These are phyloP conservation scores for Tinea semifulvella DNA, from an alignment of 2,888 invertebrate genomes.

Conservation along the genomic window DNA sequence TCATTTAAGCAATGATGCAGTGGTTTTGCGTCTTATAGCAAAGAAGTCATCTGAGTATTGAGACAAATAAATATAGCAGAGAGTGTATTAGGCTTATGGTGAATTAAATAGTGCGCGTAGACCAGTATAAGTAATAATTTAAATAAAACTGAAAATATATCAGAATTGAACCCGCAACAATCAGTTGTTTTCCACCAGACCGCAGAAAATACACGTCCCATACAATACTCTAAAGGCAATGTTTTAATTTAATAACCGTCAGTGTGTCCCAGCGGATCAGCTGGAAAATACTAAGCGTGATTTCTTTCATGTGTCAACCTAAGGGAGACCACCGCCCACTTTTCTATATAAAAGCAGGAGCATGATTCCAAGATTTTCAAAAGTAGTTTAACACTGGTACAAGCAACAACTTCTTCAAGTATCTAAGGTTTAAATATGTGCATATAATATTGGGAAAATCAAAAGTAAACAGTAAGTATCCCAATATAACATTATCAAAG, in stretches of 20 bases:
- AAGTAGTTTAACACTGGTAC: background rate
- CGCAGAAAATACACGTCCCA: constrained; percentile 27
- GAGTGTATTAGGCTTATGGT: no score
- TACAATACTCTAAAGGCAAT: constrained; percentile 43
- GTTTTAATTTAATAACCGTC: constrained; percentile 63
- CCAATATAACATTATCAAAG: no score
- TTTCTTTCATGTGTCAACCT: constrained; percentile 37
- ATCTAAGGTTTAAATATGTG: background rate
- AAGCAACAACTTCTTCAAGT: background rate
- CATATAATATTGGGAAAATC: background rate
- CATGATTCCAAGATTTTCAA: background rate
- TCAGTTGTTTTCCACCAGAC: constrained; percentile 16
- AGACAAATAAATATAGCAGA: no score
- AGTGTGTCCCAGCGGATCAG: constrained; percentile 28
- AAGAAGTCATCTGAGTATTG: no score
- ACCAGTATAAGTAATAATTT: no score
- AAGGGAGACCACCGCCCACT: constrained; percentile 34
- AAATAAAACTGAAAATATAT: background rate
- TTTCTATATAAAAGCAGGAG: constrained; percentile 43
- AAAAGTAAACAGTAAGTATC: background rate
- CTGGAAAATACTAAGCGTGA: constrained; percentile 36
- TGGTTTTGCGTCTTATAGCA: no score
- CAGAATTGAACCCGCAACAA: constrained; percentile 12
- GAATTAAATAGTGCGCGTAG: no score
- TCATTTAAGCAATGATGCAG: no score